These are phyloP conservation scores for Channa argus DNA, from an alignment of 2,113 vertebrate species.

Conservation along the genomic window DNA sequence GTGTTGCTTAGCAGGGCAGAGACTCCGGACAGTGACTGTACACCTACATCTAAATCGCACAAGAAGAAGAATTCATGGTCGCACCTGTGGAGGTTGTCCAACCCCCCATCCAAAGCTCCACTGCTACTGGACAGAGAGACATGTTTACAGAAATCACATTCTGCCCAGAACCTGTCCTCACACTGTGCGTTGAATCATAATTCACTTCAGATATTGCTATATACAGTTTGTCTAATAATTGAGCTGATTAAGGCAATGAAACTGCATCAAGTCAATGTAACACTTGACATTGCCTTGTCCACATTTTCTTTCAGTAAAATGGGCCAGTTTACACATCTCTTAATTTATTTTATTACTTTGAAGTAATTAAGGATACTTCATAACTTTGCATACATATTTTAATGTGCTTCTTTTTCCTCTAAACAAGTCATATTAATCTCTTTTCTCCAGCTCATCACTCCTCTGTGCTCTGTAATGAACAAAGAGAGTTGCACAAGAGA, in stretches of 20 bases:
- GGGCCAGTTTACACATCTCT: not conserved
- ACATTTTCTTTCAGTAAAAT: slow-evolving; percentile 17
- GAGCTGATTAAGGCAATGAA: not conserved
- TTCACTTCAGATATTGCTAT: not conserved
- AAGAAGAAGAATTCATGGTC: slow-evolving; percentile 70
- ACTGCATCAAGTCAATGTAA: not conserved
- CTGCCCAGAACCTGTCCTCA: slow-evolving; percentile 86
- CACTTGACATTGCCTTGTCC: not conserved
- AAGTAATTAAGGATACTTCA: not conserved
- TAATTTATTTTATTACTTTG: not conserved
- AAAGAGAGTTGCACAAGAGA: slow-evolving; percentile 19
- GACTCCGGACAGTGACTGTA: slow-evolving; percentile 50
- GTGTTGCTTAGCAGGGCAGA: slow-evolving; percentile 13
- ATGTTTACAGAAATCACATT: slow-evolving; percentile 86
- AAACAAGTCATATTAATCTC: not conserved
- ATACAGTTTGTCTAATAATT: not conserved
- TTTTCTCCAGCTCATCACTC: slow-evolving; percentile 57
- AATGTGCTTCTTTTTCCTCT: not conserved
- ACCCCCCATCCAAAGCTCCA: slow-evolving; percentile 60
- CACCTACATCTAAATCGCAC: slow-evolving; percentile 50
- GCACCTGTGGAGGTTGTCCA: slow-evolving; percentile 78
- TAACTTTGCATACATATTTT: not conserved
- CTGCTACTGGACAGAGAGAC: slow-evolving; percentile 47
- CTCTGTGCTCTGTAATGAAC: slow-evolving; percentile 49
- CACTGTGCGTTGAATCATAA: slow-evolving; percentile 80